Conservation (phyloP, 1,140 invertebrate species). For the Drosophila micromelanica region DNA sequence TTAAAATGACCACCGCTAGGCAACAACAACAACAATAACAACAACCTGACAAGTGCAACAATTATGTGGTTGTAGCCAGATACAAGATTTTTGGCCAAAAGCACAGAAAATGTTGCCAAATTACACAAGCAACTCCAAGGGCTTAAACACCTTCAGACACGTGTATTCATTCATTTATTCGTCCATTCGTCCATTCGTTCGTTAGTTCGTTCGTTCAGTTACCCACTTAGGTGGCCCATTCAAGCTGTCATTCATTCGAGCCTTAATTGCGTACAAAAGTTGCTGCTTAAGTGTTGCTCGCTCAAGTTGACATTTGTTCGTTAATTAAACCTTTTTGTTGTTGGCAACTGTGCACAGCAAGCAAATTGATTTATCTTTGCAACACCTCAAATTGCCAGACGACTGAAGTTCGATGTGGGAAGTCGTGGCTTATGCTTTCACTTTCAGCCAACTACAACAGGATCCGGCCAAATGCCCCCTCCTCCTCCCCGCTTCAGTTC, state of each 20-base stretch:
- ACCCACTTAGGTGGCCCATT: conserved; percentile 67
- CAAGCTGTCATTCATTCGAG: conserved; percentile 75
- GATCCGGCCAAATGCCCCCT: neutral
- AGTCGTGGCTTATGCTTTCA: conserved; percentile 34
- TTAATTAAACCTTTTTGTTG: conserved; percentile 83
- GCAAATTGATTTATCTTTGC: conserved; percentile 81
- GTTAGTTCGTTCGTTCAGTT: conserved; percentile 31
- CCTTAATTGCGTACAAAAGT: conserved; percentile 80
- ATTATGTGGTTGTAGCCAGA: conserved; percentile 36
- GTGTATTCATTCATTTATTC: conserved; percentile 24
- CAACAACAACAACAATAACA: conserved; percentile 1
- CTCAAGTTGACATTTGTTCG: conserved; percentile 80
- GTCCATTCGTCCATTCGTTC: conserved; percentile 20
- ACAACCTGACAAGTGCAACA: conserved; percentile 41
- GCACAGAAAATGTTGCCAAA: conserved; percentile 27
- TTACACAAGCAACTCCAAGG: conserved; percentile 33
- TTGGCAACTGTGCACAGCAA: conserved; percentile 74
- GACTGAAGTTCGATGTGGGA: conserved; percentile 12
- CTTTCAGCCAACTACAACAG: conserved; percentile 12
- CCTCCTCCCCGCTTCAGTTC: neutral
- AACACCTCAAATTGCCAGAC: conserved; percentile 66
- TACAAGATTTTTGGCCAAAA: conserved; percentile 18
- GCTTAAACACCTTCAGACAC: conserved; percentile 26
- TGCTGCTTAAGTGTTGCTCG: conserved; percentile 65
- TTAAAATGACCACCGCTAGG: conserved; percentile 16